A percentile compares a stretch with the other conserved stretches of the same genome.
Evolutionary conservation across 2,797 vertebrate species (phyloP).

Genomic region (Phalloptychus januarius): DNA sequence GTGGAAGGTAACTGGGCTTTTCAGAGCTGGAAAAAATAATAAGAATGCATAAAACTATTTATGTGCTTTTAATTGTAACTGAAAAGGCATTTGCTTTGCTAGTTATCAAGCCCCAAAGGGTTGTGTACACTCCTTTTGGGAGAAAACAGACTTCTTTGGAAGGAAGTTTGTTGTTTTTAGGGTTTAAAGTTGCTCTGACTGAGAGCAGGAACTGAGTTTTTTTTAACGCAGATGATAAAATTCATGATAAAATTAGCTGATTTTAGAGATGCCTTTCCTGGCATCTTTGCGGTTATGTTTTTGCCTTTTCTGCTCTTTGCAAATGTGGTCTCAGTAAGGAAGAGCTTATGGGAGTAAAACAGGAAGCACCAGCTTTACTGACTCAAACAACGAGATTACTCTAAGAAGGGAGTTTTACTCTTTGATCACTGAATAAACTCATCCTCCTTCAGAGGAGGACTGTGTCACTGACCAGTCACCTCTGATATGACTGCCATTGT

Average conservation of each 20-base stretch:
- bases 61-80: not conserved
- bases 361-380: slow-evolving; percentile 56
- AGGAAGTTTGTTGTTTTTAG: not conserved
- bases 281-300: slow-evolving; percentile 12
- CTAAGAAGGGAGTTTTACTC: slow-evolving; percentile 18
- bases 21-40: slow-evolving; percentile 84
- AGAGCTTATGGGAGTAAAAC: slow-evolving; percentile 39
- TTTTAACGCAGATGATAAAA: not conserved
- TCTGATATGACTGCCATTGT: slow-evolving; percentile 44
- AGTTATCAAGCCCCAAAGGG: not conserved
- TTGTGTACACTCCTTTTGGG: not conserved
- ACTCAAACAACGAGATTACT: slow-evolving; percentile 57
- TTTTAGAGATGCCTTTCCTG: not conserved
- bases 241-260: not conserved
- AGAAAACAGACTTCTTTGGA: not conserved
- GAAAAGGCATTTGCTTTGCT: not conserved
- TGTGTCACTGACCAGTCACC: slow-evolving; percentile 65
- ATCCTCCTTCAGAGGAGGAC: slow-evolving; percentile 23
- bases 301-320: slow-evolving; percentile 23
- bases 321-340: slow-evolving; percentile 34
- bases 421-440: slow-evolving; percentile 52
- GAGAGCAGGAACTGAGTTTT: not conserved
- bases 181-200: not conserved
- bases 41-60: not conserved
- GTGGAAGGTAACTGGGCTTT: slow-evolving; percentile 94